phyloP scores from a whole-genome alignment of 2,113 vertebrate species.

The Sander lucioperca region DNA sequence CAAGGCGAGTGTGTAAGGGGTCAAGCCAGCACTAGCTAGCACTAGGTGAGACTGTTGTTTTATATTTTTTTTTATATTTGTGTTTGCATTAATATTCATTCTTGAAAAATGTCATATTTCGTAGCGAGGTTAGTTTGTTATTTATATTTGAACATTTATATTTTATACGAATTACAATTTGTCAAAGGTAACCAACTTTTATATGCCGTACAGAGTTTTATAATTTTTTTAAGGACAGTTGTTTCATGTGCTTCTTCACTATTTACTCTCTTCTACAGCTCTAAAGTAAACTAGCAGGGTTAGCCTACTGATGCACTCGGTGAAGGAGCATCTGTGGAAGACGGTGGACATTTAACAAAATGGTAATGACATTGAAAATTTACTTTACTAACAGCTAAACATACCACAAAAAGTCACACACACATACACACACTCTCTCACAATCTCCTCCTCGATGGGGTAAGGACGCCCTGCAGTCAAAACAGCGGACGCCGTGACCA shows the following conservation, averaged over 20 bases:
- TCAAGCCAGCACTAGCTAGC: no score
- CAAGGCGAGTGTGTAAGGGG: neutral
- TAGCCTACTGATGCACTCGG: no score
- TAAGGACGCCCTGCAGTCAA: conserved; percentile 40
- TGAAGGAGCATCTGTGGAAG: no score
- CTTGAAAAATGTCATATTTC: neutral
- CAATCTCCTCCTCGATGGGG: neutral
- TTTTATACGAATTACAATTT: no score
- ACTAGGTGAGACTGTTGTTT: neutral
- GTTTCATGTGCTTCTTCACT: neutral
- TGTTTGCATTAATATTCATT: neutral
- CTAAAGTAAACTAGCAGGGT: no score
- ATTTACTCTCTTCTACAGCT: neutral
- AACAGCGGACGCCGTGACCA: conserved; percentile 35
- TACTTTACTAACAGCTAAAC: neutral
- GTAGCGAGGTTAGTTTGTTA: neutral
- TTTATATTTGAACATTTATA: neutral
- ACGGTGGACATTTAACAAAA: neutral
- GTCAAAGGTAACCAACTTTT: neutral
- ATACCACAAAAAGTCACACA: neutral
- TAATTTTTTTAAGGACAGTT: neutral
- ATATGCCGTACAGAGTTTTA: no score
- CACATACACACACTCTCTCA: neutral
- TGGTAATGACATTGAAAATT: neutral
- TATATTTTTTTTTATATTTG: neutral